Percentiles rank a stretch among this genome's conserved stretches.
phyloP scores from a whole-genome alignment of 2,113 vertebrate genomes.

The Prunella fulvescens region DNA sequence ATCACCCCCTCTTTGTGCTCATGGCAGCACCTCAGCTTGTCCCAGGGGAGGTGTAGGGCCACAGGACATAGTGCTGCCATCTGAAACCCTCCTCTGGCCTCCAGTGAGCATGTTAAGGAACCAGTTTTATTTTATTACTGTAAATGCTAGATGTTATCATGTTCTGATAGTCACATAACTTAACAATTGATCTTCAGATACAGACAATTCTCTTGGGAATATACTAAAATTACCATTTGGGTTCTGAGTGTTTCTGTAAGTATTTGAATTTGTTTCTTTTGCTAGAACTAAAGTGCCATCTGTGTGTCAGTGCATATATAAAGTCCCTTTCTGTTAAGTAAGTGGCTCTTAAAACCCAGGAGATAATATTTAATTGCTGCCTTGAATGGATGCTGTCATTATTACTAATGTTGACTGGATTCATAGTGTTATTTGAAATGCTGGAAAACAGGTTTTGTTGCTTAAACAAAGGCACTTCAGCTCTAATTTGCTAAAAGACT shows the following conservation, averaged over 20 bases:
- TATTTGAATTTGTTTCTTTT: constrained; percentile 43
- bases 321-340: constrained; percentile 38
- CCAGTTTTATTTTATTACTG: background rate
- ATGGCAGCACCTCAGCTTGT: background rate
- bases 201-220: background rate
- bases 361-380: constrained; percentile 49
- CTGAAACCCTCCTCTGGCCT: background rate
- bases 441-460: constrained; percentile 29
- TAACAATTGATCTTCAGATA: constrained; percentile 27
- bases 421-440: background rate
- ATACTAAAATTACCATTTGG: background rate
- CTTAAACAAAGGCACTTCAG: constrained; percentile 44
- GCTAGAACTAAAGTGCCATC: constrained; percentile 17
- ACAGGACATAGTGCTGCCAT: background rate
- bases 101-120: background rate
- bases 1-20: background rate
- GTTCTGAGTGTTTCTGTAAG: constrained; percentile 40
- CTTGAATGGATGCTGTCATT: constrained; percentile 42
- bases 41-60: background rate
- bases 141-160: background rate
- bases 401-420: constrained; percentile 55
- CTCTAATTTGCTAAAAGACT: constrained; percentile 54
- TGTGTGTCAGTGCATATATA: constrained; percentile 11
- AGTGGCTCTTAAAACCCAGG: constrained; percentile 25
- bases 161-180: background rate